Base-by-base conservation (phyloP, 2,113 vertebrate genomes). In the Lagopus muta region DNA sequence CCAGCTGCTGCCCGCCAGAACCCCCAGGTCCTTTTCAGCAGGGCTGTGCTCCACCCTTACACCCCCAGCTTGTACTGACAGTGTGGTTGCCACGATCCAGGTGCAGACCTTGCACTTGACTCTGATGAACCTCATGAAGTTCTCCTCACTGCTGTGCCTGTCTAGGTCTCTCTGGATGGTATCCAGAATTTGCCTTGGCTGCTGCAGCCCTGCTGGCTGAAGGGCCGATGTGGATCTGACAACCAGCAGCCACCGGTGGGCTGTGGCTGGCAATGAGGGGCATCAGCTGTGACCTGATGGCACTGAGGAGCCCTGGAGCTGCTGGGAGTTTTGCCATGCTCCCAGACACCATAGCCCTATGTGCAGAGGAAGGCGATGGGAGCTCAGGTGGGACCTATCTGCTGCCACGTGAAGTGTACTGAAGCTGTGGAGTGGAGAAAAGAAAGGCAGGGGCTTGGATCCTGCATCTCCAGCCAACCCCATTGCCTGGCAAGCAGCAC, bases 251-350 rank as follows among this genome's bases (percentile, higher is more conserved):
- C 10, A 10, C 11, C 0, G 4, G 5, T 2, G 34, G 62, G 88
- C 47, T 82, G 67, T n/a, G 69, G 5, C 22, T n/a, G 66, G 83
- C n/a, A 45, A 55, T 6, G n/a, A n/a, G 32, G 65, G 72, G 79
- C 82, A 48, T 72, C 34, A 2, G 24, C 18, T 1, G 3, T 2
- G 42, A 48, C 62, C 58, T 8, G 2, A 3, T 12, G 2, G 36
- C 21, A n/a, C 65, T 42, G 50, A 45, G 52, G 27, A 82, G 71
- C 42, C 54, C 70, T 19, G 66, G 57, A 85, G 57, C 52, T 28
- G 42, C 0, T 2, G 38, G 38, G 60, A n/a, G 4, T 55, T 70
- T 34, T 4, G 7, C 25, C 0, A 0, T 0, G 1, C 67, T 72
- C 18, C 55, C 62, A 47, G 54, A 30, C 54, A 57, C 50, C 4